Conservation (phyloP, 2,113 vertebrate genomes). For the Hipposideros armiger region DNA sequence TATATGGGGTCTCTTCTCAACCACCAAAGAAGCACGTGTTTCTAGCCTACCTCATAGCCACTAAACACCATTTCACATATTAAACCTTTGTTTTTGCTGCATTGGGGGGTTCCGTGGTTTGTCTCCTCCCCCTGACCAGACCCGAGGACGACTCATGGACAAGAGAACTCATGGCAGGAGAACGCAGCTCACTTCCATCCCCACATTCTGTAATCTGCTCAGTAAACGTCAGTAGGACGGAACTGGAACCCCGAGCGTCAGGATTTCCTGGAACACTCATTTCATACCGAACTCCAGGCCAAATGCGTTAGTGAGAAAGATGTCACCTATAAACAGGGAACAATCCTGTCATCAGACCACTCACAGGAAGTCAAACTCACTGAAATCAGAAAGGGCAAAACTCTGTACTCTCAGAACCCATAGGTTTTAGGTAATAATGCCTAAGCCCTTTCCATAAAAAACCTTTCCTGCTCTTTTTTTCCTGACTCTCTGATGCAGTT, state of each 20-base stretch:
- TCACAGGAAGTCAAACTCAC: neutral
- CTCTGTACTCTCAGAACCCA: neutral
- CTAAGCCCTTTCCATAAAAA: neutral
- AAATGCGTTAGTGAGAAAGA: neutral
- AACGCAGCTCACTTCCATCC: neutral
- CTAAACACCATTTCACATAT: neutral
- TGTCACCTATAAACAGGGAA: neutral
- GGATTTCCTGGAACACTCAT: neutral
- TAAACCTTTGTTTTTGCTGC: neutral
- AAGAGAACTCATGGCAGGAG: neutral
- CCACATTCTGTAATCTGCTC: neutral
- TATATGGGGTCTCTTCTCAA: neutral
- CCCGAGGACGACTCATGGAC: neutral
- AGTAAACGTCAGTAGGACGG: neutral
- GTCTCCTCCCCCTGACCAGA: neutral
- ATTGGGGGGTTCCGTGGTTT: neutral
- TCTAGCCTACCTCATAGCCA: neutral
- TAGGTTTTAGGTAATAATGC: neutral
- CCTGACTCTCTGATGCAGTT: neutral
- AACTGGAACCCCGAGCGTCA: neutral
- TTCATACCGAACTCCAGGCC: neutral
- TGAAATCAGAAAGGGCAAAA: neutral
- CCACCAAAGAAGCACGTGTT: neutral
- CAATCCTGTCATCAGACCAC: neutral
- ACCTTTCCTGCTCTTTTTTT: neutral